Conservation (phyloP, 2,888 invertebrate genomes). For the Ctena decussata region DNA sequence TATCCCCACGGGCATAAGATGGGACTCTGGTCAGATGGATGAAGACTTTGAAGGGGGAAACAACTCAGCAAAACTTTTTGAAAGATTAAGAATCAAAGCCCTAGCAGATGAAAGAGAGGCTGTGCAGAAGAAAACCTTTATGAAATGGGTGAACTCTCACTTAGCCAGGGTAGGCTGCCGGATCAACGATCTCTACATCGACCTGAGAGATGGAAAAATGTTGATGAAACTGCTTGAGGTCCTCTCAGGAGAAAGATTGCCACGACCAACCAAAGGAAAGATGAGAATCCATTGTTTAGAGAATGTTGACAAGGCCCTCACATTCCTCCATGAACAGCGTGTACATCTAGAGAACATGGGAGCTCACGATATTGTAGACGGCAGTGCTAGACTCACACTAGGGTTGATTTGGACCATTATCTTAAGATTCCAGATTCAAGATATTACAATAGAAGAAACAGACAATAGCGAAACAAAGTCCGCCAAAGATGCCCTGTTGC, state of each 20-base stretch:
- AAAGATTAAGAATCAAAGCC: constrained; percentile 99
- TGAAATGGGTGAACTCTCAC: constrained; percentile 99
- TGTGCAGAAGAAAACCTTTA: constrained; percentile 99
- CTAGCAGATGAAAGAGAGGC: constrained; percentile 99
- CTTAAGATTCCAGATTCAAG: constrained; percentile 99
- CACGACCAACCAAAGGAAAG: constrained; percentile 99
- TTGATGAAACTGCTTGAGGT: constrained; percentile 99
- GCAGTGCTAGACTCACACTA: constrained; percentile 97
- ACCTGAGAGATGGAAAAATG: constrained; percentile 99
- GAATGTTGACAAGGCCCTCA: constrained; percentile 99
- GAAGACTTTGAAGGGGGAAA: constrained; percentile 99
- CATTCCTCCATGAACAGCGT: constrained; percentile 98
- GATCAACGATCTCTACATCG: constrained; percentile 98
- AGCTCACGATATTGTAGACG: constrained; percentile 99
- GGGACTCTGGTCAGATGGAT: constrained; percentile 97
- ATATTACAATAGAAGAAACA: constrained; percentile 99
- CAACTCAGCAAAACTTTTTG: constrained; percentile 99
- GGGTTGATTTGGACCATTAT: constrained; percentile 99
- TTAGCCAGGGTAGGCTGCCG: constrained; percentile 98
- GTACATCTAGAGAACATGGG: constrained; percentile 99
- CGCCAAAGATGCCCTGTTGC: constrained; percentile 92
- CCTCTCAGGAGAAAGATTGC: constrained; percentile 98
- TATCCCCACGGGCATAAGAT: constrained; percentile 89
- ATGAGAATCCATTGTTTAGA: constrained; percentile 99
- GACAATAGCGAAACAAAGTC: constrained; percentile 98